Evolutionary conservation across 2,797 vertebrate species (phyloP).

Genomic region (Tapirus indicus): DNA sequence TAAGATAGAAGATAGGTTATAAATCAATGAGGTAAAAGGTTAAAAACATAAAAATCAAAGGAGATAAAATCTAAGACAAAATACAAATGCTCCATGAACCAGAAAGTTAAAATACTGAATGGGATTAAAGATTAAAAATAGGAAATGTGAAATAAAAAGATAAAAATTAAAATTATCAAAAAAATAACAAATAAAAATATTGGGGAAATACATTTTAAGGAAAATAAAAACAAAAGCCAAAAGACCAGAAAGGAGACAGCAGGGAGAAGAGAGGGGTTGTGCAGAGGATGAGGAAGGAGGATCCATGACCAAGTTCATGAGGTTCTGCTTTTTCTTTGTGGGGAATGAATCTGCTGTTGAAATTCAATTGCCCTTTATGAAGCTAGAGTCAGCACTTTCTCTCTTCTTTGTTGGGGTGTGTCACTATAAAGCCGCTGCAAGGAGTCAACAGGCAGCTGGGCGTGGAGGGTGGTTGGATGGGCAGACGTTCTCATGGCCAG

Average conservation of each 20-base stretch:
- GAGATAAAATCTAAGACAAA: conserved; percentile 22
- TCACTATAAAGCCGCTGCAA: not conserved
- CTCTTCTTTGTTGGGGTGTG: not conserved
- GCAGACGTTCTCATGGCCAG: not conserved
- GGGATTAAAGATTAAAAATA: not conserved
- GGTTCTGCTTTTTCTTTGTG: not conserved
- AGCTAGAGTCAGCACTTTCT: not conserved
- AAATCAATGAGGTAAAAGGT: conserved; percentile 20
- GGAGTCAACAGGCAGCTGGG: not conserved
- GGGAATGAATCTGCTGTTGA: not conserved
- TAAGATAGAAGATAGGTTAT: conserved; percentile 15
- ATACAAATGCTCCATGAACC: not conserved
- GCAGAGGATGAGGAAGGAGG: not conserved
- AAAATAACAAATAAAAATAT: not conserved
- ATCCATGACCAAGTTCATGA: not conserved
- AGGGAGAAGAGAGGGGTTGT: not conserved
- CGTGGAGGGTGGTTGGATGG: not conserved
- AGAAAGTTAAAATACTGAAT: conserved; percentile 49
- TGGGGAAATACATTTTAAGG: not conserved
- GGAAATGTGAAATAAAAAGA: conserved; percentile 2
- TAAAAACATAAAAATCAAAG: not conserved
- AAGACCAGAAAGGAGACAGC: not conserved
- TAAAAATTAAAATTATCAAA: conserved; percentile 41
- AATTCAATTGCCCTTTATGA: not conserved
- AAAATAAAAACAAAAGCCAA: not conserved